Conservation (phyloP, 1,140 invertebrate genomes). For the Drosophila melanica region DNA sequence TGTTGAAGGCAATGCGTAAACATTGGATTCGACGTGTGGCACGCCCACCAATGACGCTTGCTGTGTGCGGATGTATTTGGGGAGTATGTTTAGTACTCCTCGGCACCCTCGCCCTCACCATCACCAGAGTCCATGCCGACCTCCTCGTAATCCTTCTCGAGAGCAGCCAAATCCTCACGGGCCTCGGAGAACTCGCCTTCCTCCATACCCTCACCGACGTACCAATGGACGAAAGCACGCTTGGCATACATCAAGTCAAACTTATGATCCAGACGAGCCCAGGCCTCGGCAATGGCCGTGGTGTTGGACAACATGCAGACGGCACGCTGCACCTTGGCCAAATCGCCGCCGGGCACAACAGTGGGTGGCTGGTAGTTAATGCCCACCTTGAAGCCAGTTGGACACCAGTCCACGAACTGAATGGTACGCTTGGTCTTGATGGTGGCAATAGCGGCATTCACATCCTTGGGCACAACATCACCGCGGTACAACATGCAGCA, state of each 20-base stretch:
- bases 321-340: conserved; percentile 90
- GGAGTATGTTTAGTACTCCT: conserved; percentile 86
- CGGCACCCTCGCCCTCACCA: conserved; percentile 89
- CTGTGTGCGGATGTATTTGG: background rate
- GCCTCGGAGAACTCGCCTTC: conserved; percentile 94
- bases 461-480: conserved; percentile 91
- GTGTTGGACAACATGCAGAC: conserved; percentile 93
- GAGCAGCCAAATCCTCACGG: conserved; percentile 92
- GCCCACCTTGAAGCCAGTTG: conserved; percentile 93
- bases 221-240: conserved; percentile 94
- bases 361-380: conserved; percentile 93
- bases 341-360: conserved; percentile 92
- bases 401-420: conserved; percentile 96
- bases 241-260: conserved; percentile 94
- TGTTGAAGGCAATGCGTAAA: conserved; percentile 36
- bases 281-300: conserved; percentile 92
- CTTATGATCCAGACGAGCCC: conserved; percentile 91
- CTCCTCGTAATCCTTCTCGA: conserved; percentile 94
- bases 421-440: conserved; percentile 94
- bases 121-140: conserved; percentile 91
- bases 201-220: conserved; percentile 94
- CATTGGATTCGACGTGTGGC: conserved; percentile 61
- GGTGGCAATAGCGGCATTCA: conserved; percentile 92
- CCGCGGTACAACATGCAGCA: conserved; percentile 92
- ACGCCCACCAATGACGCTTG: conserved; percentile 61